phyloP scores from a whole-genome alignment of 2,888 invertebrate genomes.

The Chelonus formosanus region DNA sequence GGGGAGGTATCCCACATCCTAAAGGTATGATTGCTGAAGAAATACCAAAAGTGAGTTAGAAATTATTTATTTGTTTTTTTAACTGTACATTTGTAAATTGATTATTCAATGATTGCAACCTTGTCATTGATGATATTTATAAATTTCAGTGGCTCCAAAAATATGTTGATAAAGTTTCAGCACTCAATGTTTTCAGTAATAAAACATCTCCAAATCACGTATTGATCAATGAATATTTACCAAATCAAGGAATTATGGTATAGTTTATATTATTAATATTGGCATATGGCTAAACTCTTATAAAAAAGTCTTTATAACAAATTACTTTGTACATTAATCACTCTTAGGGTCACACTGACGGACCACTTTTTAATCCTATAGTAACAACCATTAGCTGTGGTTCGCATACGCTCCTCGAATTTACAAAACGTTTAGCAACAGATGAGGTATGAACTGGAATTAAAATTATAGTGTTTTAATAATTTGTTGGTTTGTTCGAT shows the following conservation, averaged over 20 bases:
- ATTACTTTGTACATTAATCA: conserved; percentile 36
- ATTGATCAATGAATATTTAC: conserved; percentile 90
- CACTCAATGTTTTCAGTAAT: conserved; percentile 75
- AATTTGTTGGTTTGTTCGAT: not conserved
- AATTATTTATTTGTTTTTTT: conserved; percentile 49
- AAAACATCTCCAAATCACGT: conserved; percentile 86
- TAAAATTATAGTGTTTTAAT: not conserved
- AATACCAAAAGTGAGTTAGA: conserved; percentile 75
- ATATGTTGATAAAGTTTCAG: conserved; percentile 76
- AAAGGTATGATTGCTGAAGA: conserved; percentile 93
- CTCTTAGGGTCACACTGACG: conserved; percentile 88
- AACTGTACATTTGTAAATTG: conserved; percentile 12
- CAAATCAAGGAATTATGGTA: conserved; percentile 95
- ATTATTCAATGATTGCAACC: not conserved
- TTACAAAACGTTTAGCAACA: conserved; percentile 69
- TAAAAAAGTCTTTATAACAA: too few relatives aligned
- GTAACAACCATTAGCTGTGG: conserved; percentile 93
- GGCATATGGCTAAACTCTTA: too few relatives aligned
- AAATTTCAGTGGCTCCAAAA: conserved; percentile 75
- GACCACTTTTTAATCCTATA: conserved; percentile 90
- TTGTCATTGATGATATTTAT: too few relatives aligned
- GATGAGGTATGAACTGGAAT: conserved; percentile 55
- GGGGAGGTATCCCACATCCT: conserved; percentile 93
- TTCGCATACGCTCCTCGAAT: conserved; percentile 89
- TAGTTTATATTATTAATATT: not conserved